Base-by-base conservation (phyloP, 2,113 vertebrate genomes). In the Pelobates fuscus region DNA sequence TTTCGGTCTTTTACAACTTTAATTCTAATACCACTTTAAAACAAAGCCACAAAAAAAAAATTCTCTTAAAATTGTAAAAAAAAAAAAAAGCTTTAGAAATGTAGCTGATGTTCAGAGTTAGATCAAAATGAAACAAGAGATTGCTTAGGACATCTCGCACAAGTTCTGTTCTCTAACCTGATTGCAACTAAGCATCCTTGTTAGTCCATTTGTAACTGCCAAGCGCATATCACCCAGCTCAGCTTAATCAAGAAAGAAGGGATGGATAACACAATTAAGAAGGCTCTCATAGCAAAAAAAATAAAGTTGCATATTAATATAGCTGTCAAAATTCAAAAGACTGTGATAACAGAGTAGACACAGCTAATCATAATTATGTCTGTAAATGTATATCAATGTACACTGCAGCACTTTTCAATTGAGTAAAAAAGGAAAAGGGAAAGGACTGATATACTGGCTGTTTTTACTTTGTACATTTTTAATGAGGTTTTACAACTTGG, bases 131-230 rank as follows among this genome's bases (percentile, higher is more conserved):
- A 65, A 62, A 62, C 20, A 27, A 62, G 29, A 65, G 32, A 44
- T 65, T 65, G 17, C 32, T 23, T 23, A 20, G 32, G 32, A 65
- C 37, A 44, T n/a, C 32, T 65, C 62, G 24, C 5, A 37, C 37
- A 65, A 65, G 32, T 65, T 30, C n/a, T 43, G 32, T 43, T 63
- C 60, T 29, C 17, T 43, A n/a, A 65, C 20, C 21, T 65, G 62
- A 65, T 65, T 65, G 62, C 37, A 65, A 65, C 30, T 32, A 44
- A 30, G 37, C 62, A 43, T 65, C 12, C 62, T 65, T 65, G 37
- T 63, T 65, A 65, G 43, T 65, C 62, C 26, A 24, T 65, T 32
- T 20, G 24, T 20, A 41, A 43, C 32, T 65, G 62, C 62, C 32
- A 41, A 65, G 21, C 41, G 32, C 62, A 65, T 43, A 65, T 65